phyloP scores from a whole-genome alignment of 2,113 vertebrate genomes.

The Tenebrosternarchus preto region DNA sequence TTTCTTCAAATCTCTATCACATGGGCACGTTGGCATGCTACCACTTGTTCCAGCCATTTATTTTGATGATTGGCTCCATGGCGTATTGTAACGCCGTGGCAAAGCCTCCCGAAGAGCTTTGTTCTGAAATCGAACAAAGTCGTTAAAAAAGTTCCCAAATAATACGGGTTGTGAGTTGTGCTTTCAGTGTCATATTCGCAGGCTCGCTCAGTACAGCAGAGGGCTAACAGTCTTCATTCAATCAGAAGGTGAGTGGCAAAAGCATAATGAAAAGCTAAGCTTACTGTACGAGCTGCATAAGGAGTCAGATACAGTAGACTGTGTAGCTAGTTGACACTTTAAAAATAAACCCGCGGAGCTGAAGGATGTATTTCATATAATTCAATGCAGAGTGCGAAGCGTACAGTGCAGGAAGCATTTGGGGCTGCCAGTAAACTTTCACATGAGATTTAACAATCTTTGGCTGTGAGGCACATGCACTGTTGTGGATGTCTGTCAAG shows the following conservation, averaged over 20 bases:
- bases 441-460: constrained; percentile 44
- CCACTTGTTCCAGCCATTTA: not conserved
- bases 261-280: constrained; percentile 13
- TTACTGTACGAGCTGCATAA: not conserved
- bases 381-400: constrained; percentile 4
- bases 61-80: not conserved
- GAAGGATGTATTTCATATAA: constrained; percentile 32
- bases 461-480: constrained; percentile 31
- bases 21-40: not conserved
- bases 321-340: constrained; percentile 24
- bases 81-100: not conserved
- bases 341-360: constrained; percentile 42
- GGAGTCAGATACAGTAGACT: constrained; percentile 6
- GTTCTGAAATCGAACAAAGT: not conserved
- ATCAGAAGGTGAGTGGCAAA: constrained; percentile 8
- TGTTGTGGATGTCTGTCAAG: constrained; percentile 43
- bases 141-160: not conserved
- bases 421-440: constrained; percentile 38
- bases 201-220: not conserved
- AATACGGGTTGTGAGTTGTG: not conserved
- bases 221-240: not conserved
- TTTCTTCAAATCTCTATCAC: not conserved
- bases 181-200: not conserved
- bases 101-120: not conserved
- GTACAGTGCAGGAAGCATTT: constrained; percentile 22